Evolutionary conservation across 2,888 invertebrate species (phyloP).

Genomic region (Trypoxylon attenuatum): DNA sequence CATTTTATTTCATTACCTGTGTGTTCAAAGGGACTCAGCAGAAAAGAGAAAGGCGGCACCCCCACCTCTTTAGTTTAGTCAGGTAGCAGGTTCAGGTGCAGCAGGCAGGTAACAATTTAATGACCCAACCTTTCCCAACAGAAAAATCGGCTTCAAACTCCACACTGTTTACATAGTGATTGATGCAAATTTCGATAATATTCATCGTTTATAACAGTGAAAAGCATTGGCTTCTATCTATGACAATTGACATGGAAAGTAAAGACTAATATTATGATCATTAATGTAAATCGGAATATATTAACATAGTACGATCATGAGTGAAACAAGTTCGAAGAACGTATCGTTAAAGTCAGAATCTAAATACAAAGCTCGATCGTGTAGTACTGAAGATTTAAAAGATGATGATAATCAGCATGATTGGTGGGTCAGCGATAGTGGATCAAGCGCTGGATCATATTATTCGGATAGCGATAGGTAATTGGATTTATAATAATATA

Average conservation of each 20-base stretch:
- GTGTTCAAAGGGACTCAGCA: no score
- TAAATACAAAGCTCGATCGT: constrained; percentile 23
- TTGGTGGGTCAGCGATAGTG: constrained; percentile 72
- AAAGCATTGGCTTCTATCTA: no score
- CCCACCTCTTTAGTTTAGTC: constrained; percentile 11
- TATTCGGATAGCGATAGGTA: constrained; percentile 70
- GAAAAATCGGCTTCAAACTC: no score
- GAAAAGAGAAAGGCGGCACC: constrained; percentile 16
- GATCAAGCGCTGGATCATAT: constrained; percentile 71
- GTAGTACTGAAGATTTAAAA: constrained; percentile 33
- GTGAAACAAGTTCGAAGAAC: constrained; percentile 15
- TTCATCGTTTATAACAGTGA: no score
- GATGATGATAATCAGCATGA: constrained; percentile 64
- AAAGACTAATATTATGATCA: no score
- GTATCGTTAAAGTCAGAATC: constrained; percentile 17
- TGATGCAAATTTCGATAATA: no score
- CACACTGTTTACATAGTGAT: no score
- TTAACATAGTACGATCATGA: constrained; percentile 11
- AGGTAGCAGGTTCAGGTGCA: constrained; percentile 20
- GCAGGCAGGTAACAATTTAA: constrained; percentile 3
- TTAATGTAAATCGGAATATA: no score
- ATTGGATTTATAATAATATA: background rate
- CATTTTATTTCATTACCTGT: no score
- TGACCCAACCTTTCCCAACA: constrained; percentile 29
- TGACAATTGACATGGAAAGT: no score